A percentile compares a stretch with the other conserved stretches of the same genome.
phyloP scores from a whole-genome alignment of 2,888 invertebrate genomes.

The Protophormia terraenovae region DNA sequence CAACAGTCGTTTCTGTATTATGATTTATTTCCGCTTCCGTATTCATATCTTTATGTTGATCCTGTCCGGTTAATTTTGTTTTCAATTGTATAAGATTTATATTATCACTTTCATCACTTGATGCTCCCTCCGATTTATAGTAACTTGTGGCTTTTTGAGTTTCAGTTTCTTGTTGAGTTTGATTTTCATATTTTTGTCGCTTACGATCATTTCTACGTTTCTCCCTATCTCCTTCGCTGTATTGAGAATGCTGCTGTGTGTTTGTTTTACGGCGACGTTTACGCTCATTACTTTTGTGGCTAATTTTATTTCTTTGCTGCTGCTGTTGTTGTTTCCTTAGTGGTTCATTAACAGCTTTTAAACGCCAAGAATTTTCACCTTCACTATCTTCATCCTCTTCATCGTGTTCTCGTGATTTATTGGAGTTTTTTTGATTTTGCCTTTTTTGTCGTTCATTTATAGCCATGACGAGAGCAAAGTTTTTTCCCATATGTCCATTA shows the following conservation, averaged over 20 bases:
- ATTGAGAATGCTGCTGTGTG: neutral
- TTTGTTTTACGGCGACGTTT: slow-evolving; percentile 33
- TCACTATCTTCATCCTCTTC: slow-evolving; percentile 47
- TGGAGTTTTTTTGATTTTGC: slow-evolving; percentile 26
- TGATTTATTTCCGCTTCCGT: neutral
- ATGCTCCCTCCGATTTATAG: slow-evolving; percentile 7
- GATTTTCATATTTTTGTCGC: slow-evolving; percentile 24
- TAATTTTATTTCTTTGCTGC: neutral
- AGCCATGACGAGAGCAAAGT: slow-evolving; percentile 58
- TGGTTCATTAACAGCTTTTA: slow-evolving; percentile 56
- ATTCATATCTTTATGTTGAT: neutral
- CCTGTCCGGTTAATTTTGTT: slow-evolving; percentile 47
- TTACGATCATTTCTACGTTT: neutral
- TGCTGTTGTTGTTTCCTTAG: slow-evolving; percentile 41
- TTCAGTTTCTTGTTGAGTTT: neutral
- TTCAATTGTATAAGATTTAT: slow-evolving; percentile 60
- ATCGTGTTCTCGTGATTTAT: neutral
- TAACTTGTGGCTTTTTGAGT: neutral
- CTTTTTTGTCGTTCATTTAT: slow-evolving; percentile 42
- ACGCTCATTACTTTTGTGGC: slow-evolving; percentile 32
- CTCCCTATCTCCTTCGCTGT: neutral
- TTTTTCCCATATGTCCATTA: slow-evolving; percentile 57
- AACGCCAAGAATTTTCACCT: slow-evolving; percentile 60
- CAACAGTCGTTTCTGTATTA: neutral
- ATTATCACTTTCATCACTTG: slow-evolving; percentile 65